Evolutionary conservation across 1,140 invertebrate species (phyloP).

Genomic region (Bombyx mandarina): DNA sequence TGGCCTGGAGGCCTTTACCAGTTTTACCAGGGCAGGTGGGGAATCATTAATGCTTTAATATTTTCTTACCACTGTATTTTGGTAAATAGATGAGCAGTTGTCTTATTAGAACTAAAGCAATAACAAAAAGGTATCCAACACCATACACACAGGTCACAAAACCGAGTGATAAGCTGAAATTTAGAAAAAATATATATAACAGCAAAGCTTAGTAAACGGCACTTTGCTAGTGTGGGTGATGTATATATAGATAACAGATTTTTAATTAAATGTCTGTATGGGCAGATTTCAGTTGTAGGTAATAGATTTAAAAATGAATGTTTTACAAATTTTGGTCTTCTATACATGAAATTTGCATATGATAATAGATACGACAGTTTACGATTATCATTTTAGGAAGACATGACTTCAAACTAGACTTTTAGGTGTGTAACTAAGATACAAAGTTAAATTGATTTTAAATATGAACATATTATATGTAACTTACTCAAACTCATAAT

Average conservation of each 20-base stretch:
- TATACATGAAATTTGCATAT: neutral
- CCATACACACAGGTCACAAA: conserved; percentile 51
- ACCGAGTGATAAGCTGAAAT: conserved; percentile 41
- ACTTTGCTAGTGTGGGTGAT: too few relatives aligned
- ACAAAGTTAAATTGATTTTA: conserved; percentile 3
- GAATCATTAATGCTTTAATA: neutral
- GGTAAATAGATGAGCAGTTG: conserved; percentile 51
- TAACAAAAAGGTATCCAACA: conserved; percentile 41
- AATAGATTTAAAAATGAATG: conserved; percentile 1
- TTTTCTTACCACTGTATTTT: conserved; percentile 49
- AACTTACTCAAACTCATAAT: conserved; percentile 77
- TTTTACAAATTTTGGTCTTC: neutral
- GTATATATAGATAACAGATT: too few relatives aligned
- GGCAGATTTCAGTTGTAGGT: too few relatives aligned
- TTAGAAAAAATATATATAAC: conserved; percentile 6
- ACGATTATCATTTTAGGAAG: neutral
- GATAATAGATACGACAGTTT: too few relatives aligned
- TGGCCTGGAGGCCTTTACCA: too few relatives aligned
- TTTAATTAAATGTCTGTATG: too few relatives aligned
- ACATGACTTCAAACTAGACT: too few relatives aligned
- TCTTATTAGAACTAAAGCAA: conserved; percentile 36
- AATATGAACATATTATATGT: neutral
- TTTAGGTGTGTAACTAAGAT: too few relatives aligned
- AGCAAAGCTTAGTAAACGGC: too few relatives aligned
- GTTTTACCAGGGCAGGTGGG: too few relatives aligned